These are phyloP conservation scores for Antechinus flavipes DNA, from an alignment of 2,113 vertebrate species.

Conservation along the genomic window DNA sequence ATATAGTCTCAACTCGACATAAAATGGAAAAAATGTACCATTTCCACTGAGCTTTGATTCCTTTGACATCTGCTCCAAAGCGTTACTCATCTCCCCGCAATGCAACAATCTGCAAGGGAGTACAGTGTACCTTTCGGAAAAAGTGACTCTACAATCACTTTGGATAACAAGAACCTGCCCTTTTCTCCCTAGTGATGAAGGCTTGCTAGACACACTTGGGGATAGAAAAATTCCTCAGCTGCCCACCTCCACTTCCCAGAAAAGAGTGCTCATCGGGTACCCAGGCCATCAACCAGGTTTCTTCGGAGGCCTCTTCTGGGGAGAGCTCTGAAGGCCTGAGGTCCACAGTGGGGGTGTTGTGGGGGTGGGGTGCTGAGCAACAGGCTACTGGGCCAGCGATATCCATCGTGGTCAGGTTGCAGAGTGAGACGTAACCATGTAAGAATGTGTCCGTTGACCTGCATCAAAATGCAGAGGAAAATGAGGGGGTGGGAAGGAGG, in stretches of 20 bases:
- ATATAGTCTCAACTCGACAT: conserved; percentile 80
- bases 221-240: conserved; percentile 39
- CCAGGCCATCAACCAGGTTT: conserved; percentile 35
- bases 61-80: conserved; percentile 86
- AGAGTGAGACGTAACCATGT: conserved; percentile 3
- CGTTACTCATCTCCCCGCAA: conserved; percentile 83
- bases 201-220: conserved; percentile 30
- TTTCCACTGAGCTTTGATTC: conserved; percentile 82
- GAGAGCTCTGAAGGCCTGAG: conserved; percentile 30
- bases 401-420: conserved; percentile 26
- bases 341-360: conserved; percentile 29
- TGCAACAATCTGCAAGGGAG: conserved; percentile 80
- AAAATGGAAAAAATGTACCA: conserved; percentile 84
- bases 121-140: conserved; percentile 85
- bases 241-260: conserved; percentile 71
- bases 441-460: conserved; percentile 2
- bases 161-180: conserved; percentile 75
- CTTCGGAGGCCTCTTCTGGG: not conserved
- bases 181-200: conserved; percentile 70
- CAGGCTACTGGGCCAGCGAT: not conserved
- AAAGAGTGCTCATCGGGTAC: conserved; percentile 59
- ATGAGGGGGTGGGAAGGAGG: not conserved
- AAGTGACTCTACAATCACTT: conserved; percentile 79
- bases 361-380: not conserved
- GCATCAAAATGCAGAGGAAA: not conserved